A percentile compares a stretch with the other conserved stretches of the same genome.
Conservation (phyloP, 2,797 vertebrate genomes). For the Chaenodraco wilsoni region DNA sequence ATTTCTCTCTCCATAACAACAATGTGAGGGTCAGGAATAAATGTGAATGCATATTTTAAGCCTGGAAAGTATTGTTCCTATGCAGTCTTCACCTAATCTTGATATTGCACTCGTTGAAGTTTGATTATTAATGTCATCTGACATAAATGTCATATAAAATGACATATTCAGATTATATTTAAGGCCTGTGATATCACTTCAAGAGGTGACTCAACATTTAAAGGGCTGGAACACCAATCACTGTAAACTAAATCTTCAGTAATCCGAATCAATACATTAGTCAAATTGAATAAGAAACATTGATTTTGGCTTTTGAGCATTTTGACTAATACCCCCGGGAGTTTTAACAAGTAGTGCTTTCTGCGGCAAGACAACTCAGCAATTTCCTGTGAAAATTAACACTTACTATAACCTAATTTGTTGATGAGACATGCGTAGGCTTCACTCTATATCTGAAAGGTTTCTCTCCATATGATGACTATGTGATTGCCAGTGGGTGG, state of each 20-base stretch:
- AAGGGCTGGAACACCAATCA: not conserved
- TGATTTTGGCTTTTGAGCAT: not conserved
- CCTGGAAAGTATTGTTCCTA: not conserved
- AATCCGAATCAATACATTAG: not conserved
- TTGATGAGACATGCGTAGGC: not conserved
- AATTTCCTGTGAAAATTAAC: not conserved
- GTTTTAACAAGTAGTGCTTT: not conserved
- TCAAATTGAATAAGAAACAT: too few relatives aligned
- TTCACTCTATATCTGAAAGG: not conserved
- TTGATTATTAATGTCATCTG: too few relatives aligned
- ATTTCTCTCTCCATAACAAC: too few relatives aligned
- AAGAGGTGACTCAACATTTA: not conserved
- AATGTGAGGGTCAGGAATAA: not conserved
- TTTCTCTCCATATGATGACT: not conserved
- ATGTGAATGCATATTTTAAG: not conserved
- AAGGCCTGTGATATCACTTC: not conserved
- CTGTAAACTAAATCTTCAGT: not conserved
- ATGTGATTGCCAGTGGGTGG: slow-evolving; percentile 5
- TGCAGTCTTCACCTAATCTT: not conserved
- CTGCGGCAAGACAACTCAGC: not conserved
- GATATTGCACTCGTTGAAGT: too few relatives aligned
- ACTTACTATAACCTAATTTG: not conserved
- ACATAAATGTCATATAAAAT: too few relatives aligned
- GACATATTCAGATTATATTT: not conserved
- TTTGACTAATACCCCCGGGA: not conserved